A percentile compares a stretch with the other conserved stretches of the same genome.
Evolutionary conservation across 2,113 vertebrate genomes (phyloP).

Genomic region (Helogale parvula): DNA sequence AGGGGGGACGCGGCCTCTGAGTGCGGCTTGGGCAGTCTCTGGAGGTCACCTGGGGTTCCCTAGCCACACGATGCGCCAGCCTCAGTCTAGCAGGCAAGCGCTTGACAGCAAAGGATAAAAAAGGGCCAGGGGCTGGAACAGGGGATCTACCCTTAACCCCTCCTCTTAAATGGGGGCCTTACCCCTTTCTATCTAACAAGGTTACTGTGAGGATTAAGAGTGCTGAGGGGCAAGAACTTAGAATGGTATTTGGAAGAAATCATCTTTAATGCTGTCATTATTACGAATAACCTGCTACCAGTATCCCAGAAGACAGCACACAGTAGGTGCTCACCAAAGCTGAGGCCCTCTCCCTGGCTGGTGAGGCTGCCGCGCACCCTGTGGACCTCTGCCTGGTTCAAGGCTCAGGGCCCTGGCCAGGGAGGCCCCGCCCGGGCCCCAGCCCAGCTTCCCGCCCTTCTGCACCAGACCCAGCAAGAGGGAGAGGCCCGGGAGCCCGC

Average conservation of each 20-base stretch:
- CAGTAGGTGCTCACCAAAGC: neutral
- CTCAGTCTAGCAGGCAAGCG: neutral
- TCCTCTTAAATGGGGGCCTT: neutral
- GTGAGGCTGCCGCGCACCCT: neutral
- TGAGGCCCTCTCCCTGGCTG: neutral
- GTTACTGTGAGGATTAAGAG: neutral
- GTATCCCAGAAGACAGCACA: neutral
- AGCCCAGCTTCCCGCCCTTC: neutral
- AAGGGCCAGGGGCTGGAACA: fast-evolving
- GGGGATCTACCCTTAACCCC: neutral
- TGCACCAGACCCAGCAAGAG: neutral
- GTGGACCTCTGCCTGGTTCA: neutral
- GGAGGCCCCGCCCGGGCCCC: neutral
- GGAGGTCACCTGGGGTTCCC: neutral
- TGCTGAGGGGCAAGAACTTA: neutral
- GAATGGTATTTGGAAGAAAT: neutral
- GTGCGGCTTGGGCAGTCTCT: neutral
- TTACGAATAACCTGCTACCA: neutral
- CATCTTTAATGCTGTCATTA: neutral
- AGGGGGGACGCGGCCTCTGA: neutral
- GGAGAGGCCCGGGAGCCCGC: neutral
- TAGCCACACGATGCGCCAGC: fast-evolving
- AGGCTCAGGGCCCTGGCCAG: neutral
- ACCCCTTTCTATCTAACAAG: neutral
- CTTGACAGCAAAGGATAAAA: neutral